Conservation (phyloP, 2,888 invertebrate genomes). For the Tipula helvola region DNA sequence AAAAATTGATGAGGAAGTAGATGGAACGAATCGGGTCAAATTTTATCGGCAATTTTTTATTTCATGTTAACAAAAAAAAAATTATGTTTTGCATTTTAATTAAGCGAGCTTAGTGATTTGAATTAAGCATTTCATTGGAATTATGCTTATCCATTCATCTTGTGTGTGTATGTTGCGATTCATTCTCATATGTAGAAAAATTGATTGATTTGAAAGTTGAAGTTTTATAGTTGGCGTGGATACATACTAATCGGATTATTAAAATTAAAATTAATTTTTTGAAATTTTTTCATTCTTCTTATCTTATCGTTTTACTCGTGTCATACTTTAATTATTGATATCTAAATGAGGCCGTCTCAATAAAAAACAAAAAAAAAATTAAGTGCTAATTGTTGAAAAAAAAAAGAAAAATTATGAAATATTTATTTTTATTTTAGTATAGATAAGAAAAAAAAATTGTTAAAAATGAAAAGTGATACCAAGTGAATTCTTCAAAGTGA, state of each 20-base stretch:
- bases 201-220: not conserved
- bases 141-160: not conserved
- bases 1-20: conserved; percentile 1
- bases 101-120: not conserved
- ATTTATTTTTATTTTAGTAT: not conserved
- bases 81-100: not conserved
- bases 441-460: not conserved
- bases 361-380: not conserved
- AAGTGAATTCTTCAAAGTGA: not conserved
- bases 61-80: not conserved
- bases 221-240: not conserved
- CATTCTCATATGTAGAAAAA: not conserved
- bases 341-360: not conserved
- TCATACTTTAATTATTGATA: not conserved
- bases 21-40: not conserved
- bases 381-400: not conserved
- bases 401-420: not conserved
- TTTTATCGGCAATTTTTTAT: not conserved
- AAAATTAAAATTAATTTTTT: not conserved
- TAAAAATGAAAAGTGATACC: not conserved
- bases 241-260: not conserved
- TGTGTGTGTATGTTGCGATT: not conserved
- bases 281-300: not conserved
- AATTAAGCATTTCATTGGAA: not conserved
- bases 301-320: not conserved